Percentiles rank a stretch among this genome's conserved stretches.
phyloP scores from a whole-genome alignment of 2,888 invertebrate species.

The Meiosimyza decipiens region DNA sequence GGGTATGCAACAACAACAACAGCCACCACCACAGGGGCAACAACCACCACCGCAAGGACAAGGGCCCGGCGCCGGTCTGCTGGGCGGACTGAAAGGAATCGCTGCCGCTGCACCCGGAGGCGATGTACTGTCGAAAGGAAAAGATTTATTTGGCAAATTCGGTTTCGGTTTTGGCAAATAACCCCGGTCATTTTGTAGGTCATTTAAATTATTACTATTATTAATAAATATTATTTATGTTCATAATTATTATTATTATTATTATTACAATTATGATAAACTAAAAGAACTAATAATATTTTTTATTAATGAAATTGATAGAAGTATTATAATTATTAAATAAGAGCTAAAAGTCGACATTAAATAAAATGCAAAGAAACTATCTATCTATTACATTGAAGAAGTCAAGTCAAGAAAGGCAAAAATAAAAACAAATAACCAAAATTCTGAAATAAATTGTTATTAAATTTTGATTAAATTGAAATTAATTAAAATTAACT shows the following conservation, averaged over 20 bases:
- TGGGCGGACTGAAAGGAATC: constrained; percentile 89
- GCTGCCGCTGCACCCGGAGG: constrained; percentile 88
- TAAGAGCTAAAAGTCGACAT: constrained; percentile 34
- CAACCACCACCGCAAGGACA: constrained; percentile 63
- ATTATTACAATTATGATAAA: constrained; percentile 48
- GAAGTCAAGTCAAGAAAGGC: constrained; percentile 36
- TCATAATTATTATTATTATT: constrained; percentile 44
- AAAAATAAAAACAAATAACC: constrained; percentile 40
- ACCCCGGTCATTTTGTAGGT: constrained; percentile 67
- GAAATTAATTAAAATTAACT: constrained; percentile 46
- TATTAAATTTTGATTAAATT: constrained; percentile 54
- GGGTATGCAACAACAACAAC: constrained; percentile 43
- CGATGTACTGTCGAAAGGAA: constrained; percentile 91
- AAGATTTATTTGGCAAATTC: constrained; percentile 84
- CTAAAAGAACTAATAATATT: constrained; percentile 56
- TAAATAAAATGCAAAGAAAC: constrained; percentile 32
- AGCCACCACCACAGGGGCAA: constrained; percentile 63
- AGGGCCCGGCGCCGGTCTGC: constrained; percentile 82
- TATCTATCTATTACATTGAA: constrained; percentile 22
- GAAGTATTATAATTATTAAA: constrained; percentile 50
- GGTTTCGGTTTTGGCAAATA: constrained; percentile 90
- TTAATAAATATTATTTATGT: constrained; percentile 43
- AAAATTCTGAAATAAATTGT: constrained; percentile 45
- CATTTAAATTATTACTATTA: constrained; percentile 58
- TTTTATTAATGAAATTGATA: constrained; percentile 61